These are phyloP conservation scores for Hirtodrosophila confusa DNA, from an alignment of 2,888 invertebrate species.

Conservation along the genomic window DNA sequence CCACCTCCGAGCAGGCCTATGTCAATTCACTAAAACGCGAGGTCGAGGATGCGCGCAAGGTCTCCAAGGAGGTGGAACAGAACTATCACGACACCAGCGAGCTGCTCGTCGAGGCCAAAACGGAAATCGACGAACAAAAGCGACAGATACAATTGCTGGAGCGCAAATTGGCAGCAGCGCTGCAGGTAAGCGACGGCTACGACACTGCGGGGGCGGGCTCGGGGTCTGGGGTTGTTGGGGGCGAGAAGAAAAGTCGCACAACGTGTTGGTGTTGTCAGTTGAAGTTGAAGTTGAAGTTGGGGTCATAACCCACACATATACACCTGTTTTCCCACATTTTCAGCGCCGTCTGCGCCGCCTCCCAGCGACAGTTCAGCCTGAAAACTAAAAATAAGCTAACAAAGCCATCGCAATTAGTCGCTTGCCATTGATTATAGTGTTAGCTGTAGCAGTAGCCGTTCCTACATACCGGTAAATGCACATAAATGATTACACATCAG, in stretches of 20 bases:
- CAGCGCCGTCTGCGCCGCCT: slow-evolving; percentile 54
- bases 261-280: slow-evolving; percentile 74
- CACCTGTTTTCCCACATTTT: slow-evolving; percentile 60
- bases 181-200: slow-evolving; percentile 85
- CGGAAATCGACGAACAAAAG: slow-evolving; percentile 92
- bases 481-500: slow-evolving; percentile 59
- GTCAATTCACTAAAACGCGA: slow-evolving; percentile 89
- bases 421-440: slow-evolving; percentile 44
- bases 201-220: neutral
- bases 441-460: slow-evolving; percentile 23
- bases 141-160: slow-evolving; percentile 91
- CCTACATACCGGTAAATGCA: neutral
- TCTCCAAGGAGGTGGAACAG: slow-evolving; percentile 91
- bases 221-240: neutral
- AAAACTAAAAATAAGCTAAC: slow-evolving; percentile 45
- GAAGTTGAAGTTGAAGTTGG: slow-evolving; percentile 29
- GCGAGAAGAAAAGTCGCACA: slow-evolving; percentile 25
- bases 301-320: slow-evolving; percentile 43
- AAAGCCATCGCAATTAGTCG: slow-evolving; percentile 67
- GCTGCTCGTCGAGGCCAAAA: slow-evolving; percentile 89
- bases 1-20: slow-evolving; percentile 87
- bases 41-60: slow-evolving; percentile 90
- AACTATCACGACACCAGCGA: slow-evolving; percentile 91
- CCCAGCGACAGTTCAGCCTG: slow-evolving; percentile 49
- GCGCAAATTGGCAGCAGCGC: slow-evolving; percentile 89